Percentiles rank a stretch among this genome's conserved stretches.
Evolutionary conservation across 2,888 invertebrate species (phyloP).

Genomic region (Apodemia mormo): DNA sequence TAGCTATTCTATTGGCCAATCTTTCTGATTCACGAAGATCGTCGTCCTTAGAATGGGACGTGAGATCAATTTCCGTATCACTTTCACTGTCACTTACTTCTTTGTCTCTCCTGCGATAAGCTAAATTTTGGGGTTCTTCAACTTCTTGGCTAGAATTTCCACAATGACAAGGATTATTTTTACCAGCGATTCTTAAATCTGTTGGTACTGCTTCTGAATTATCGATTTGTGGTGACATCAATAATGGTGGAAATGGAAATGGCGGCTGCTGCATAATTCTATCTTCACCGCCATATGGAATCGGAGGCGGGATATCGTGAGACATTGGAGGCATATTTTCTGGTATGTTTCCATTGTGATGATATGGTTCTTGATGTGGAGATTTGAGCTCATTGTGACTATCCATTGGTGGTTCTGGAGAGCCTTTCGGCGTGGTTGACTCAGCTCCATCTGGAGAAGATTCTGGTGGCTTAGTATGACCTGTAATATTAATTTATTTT

Average conservation of each 20-base stretch:
- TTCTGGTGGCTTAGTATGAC: constrained; percentile 69
- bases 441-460: constrained; percentile 71
- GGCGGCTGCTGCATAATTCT: constrained; percentile 59
- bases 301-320: constrained; percentile 59
- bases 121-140: constrained; percentile 68
- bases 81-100: constrained; percentile 68
- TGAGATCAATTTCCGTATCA: constrained; percentile 76
- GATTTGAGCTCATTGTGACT: constrained; percentile 58
- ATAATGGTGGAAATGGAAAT: constrained; percentile 61
- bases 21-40: constrained; percentile 70
- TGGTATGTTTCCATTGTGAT: constrained; percentile 53
- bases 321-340: constrained; percentile 50
- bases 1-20: constrained; percentile 69
- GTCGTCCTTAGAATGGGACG: constrained; percentile 76
- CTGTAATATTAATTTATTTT: constrained; percentile 43
- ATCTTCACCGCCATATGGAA: constrained; percentile 58
- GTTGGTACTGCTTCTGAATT: constrained; percentile 65
- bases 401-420: constrained; percentile 64
- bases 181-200: constrained; percentile 64
- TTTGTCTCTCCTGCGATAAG: constrained; percentile 57
- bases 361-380: constrained; percentile 62
- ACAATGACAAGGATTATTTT: constrained; percentile 59
- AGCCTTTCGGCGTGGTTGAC: constrained; percentile 67
- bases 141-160: constrained; percentile 43
- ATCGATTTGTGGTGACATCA: constrained; percentile 60